Evolutionary conservation across 1,140 invertebrate genomes (phyloP).

Genomic region (Forficula auricularia): DNA sequence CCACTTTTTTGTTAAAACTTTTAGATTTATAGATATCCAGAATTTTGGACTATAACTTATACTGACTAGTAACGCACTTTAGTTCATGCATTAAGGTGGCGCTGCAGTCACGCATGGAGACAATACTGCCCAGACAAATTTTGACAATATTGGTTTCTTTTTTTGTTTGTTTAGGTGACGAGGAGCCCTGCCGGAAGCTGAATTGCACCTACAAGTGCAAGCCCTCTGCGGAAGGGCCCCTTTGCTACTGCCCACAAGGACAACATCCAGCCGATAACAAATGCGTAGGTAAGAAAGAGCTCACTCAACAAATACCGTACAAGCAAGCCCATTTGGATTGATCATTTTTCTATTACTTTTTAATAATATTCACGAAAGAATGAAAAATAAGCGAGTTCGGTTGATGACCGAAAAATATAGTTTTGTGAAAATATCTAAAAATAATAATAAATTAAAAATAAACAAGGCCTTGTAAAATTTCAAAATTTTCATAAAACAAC

Average conservation of each 20-base stretch:
- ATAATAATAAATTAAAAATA: too few species aligned
- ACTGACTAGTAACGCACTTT: neutral
- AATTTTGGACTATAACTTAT: neutral
- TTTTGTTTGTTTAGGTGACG: conserved; percentile 28
- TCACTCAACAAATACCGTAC: neutral
- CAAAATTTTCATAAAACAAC: too few species aligned
- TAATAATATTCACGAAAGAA: neutral
- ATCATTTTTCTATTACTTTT: neutral
- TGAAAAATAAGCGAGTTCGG: neutral
- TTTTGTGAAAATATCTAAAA: neutral
- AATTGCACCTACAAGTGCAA: conserved; percentile 48
- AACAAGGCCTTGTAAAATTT: too few species aligned
- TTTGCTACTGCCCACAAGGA: conserved; percentile 57
- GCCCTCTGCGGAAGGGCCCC: conserved; percentile 41
- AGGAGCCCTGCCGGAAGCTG: conserved; percentile 31
- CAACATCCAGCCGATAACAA: conserved; percentile 42
- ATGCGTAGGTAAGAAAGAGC: conserved; percentile 36
- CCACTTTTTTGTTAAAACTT: too few species aligned
- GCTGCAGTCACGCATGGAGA: neutral
- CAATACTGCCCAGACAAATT: neutral
- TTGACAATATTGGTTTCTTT: conserved; percentile 1
- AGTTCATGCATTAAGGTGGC: neutral
- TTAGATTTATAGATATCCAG: neutral
- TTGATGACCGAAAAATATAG: neutral
- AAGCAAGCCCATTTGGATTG: neutral